Evolutionary conservation across 1,140 invertebrate genomes (phyloP), one percentile per base, ranked within the genome.

Genomic region (Solenopsis invicta): DNA sequence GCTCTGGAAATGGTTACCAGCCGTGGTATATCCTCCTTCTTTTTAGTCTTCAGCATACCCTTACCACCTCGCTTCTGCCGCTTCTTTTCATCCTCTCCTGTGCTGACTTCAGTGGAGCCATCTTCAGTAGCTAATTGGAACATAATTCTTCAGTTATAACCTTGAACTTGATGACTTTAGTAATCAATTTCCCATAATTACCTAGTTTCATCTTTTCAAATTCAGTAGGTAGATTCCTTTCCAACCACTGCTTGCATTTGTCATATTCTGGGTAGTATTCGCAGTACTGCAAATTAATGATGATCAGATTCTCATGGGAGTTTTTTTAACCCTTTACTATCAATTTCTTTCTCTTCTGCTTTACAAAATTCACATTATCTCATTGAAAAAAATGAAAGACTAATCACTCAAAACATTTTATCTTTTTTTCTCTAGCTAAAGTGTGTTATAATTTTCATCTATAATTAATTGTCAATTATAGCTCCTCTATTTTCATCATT

Each of bases 251-350:
- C 94, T 99, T 99, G 94, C 99, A 99, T 95, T 99, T 99, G 85
- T 99, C 99, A 95, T 98, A 99, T 93, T 99, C 98, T 56, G 99
- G 99, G 96, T 99, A 99, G 95, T 99, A 99, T 96, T 99, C 99
- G 94, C 99, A 99, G 94, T 99, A 99, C 97, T 99, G 94, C 10
- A 64, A 96, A 61, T 82, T 13, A 75, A 75, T 4, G 6, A 61
- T 84, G 2, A 13, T 52, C 4, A 80, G 8, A 61, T 37, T 12
- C 21, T 34, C 16, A 29, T 0, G 0, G 1, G 18, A 48, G 2
- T 29, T 41, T 8, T 56, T 3, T 1, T 37, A 18, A 50, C 1
- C 6, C 6, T 72, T 59, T 4, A 10, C 0, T 34, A n/a, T 13
- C 4, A 81, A 45, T n/a, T 24, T 6, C 24, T 37, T 78, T 34